These are phyloP conservation scores for Lonchura striata DNA, from an alignment of 2,113 vertebrate genomes.

Conservation along the genomic window DNA sequence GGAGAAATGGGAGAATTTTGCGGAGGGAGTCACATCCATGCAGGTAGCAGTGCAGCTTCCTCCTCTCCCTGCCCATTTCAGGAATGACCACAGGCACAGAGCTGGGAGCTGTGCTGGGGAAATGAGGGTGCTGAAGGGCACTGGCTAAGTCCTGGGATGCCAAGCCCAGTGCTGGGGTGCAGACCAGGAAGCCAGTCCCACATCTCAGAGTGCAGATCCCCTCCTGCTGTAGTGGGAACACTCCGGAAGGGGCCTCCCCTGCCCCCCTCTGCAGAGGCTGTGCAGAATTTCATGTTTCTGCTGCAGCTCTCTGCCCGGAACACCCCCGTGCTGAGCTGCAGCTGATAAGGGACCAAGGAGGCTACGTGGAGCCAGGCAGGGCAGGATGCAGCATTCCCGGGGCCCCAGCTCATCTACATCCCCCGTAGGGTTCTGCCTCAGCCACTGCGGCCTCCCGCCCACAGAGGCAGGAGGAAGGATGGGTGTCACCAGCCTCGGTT, in stretches of 20 bases:
- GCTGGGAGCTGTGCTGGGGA: accelerated
- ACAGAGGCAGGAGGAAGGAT: not conserved
- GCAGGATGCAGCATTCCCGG: not conserved
- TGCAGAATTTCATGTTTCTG: not conserved
- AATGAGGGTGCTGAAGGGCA: not conserved
- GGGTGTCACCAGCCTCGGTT: not conserved
- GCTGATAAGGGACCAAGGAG: conserved; percentile 41
- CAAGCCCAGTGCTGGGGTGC: accelerated
- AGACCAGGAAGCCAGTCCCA: not conserved
- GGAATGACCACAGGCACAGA: not conserved
- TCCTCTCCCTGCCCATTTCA: not conserved
- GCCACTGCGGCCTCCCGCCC: not conserved
- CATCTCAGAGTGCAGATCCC: not conserved
- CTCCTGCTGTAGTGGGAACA: not conserved
- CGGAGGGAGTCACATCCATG: not conserved
- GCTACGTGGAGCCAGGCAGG: not conserved
- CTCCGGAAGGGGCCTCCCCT: conserved; percentile 38
- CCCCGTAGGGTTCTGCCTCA: not conserved
- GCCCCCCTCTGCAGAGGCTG: not conserved
- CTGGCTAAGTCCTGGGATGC: accelerated
- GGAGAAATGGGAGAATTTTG: not conserved
- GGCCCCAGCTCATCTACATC: not conserved
- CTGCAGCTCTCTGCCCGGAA: conserved; percentile 15
- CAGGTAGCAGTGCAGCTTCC: not conserved
- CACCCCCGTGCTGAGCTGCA: not conserved